Percentiles rank a stretch among this genome's conserved stretches.
These are phyloP conservation scores for Fragum sueziense DNA, from an alignment of 2,888 invertebrate species.

Conservation along the genomic window DNA sequence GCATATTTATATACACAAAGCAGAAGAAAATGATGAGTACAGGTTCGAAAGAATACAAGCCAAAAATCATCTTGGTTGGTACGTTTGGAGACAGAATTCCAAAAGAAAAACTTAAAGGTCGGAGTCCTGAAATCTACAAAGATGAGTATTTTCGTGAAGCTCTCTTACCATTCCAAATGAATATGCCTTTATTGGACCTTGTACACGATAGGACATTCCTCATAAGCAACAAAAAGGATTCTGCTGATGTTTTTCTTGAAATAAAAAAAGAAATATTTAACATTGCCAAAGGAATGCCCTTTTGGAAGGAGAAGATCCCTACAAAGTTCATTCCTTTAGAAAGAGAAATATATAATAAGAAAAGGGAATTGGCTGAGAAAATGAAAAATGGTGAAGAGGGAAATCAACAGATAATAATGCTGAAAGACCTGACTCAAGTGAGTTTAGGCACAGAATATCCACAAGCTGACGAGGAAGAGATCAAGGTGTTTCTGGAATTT, in stretches of 20 bases:
- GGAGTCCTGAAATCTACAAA: constrained; percentile 20
- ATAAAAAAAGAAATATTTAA: constrained; percentile 4
- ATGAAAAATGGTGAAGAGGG: too few relatives aligned
- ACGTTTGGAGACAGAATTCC: not conserved
- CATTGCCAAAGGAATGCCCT: not conserved
- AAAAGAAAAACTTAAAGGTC: constrained; percentile 25
- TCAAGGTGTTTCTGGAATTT: constrained; percentile 29
- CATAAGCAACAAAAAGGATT: not conserved
- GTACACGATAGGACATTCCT: not conserved
- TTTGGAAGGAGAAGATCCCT: not conserved
- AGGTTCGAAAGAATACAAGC: not conserved
- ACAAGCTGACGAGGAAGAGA: not conserved
- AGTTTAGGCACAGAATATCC: not conserved
- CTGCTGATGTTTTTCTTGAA: not conserved
- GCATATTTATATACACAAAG: constrained; percentile 12
- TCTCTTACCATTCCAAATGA: constrained; percentile 28
- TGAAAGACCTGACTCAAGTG: not conserved
- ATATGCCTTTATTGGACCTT: not conserved
- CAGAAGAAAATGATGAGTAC: not conserved
- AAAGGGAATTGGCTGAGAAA: too few relatives aligned
- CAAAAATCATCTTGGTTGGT: constrained; percentile 1
- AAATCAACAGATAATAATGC: not conserved
- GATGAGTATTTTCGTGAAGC: constrained; percentile 49
- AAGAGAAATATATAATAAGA: not conserved
- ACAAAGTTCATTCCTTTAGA: constrained; percentile 6